Evolutionary conservation across 2,113 vertebrate species (phyloP).

Genomic region (Syngnathus floridae): DNA sequence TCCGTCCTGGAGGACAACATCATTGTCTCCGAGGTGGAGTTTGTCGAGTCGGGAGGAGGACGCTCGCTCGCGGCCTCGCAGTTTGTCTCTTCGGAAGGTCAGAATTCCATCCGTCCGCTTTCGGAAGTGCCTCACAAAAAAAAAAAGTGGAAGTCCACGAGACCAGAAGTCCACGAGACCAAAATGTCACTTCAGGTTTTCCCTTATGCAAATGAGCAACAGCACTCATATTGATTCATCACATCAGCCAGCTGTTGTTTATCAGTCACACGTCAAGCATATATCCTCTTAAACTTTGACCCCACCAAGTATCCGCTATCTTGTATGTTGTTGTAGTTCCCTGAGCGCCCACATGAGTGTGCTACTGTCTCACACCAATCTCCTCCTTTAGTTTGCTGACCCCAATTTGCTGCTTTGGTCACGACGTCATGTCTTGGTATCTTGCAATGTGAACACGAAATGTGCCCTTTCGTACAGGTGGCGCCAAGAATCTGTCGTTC

Average conservation of each 20-base stretch:
- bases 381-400: too few relatives aligned
- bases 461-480: slow-evolving; percentile 53
- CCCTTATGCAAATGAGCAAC: too few relatives aligned
- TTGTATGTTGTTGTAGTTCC: not conserved
- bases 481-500: slow-evolving; percentile 74
- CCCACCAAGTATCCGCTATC: not conserved
- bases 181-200: not conserved
- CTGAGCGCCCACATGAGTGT: not conserved
- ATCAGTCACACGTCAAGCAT: not conserved
- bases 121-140: too few relatives aligned
- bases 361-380: not conserved
- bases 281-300: not conserved
- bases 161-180: not conserved
- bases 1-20: slow-evolving; percentile 95
- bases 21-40: slow-evolving; percentile 94
- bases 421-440: not conserved
- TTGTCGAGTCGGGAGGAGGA: slow-evolving; percentile 87
- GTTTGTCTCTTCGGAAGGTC: slow-evolving; percentile 87
- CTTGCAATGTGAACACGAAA: too few relatives aligned
- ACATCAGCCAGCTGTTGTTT: too few relatives aligned
- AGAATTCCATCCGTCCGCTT: not conserved
- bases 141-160: not conserved
- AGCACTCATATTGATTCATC: too few relatives aligned
- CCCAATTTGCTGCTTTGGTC: not conserved
- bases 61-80: slow-evolving; percentile 87